Percentiles rank a stretch among this genome's conserved stretches.
Conservation (phyloP, 2,888 invertebrate species). For the Rhagonycha fulva region DNA sequence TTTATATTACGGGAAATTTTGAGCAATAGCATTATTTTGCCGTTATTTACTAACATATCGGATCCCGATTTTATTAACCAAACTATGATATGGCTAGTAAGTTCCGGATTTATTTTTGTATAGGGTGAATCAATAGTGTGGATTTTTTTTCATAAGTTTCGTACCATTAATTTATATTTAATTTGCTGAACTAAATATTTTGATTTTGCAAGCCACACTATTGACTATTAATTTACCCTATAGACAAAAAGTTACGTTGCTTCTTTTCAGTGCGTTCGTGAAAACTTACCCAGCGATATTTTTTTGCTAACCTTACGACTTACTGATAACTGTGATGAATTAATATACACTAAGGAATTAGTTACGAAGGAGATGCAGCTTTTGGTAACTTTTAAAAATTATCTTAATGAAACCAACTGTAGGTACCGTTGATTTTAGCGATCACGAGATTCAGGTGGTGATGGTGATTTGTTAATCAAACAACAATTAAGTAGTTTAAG, state of each 20-base stretch:
- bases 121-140: no score
- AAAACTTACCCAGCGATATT: conserved; percentile 80
- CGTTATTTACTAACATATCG: conserved; percentile 73
- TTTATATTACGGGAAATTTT: conserved; percentile 71
- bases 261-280: conserved; percentile 74
- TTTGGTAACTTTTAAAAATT: conserved; percentile 57
- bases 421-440: conserved; percentile 54
- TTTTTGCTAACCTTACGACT: conserved; percentile 82
- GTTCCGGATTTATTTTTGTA: conserved; percentile 38
- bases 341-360: conserved; percentile 78
- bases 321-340: conserved; percentile 80
- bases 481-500: conserved; percentile 84
- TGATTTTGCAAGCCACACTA: neutral
- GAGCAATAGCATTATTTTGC: conserved; percentile 50
- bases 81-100: conserved; percentile 84
- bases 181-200: no score
- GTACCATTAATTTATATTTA: no score
- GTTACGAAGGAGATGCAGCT: conserved; percentile 81
- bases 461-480: conserved; percentile 80
- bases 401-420: neutral
- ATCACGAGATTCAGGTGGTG: conserved; percentile 84
- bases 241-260: neutral
- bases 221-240: neutral
- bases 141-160: no score
- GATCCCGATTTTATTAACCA: conserved; percentile 94